A percentile compares a stretch with the other conserved stretches of the same genome.
These are phyloP conservation scores for Pediacus dermestoides DNA, from an alignment of 2,888 invertebrate genomes.

Conservation along the genomic window DNA sequence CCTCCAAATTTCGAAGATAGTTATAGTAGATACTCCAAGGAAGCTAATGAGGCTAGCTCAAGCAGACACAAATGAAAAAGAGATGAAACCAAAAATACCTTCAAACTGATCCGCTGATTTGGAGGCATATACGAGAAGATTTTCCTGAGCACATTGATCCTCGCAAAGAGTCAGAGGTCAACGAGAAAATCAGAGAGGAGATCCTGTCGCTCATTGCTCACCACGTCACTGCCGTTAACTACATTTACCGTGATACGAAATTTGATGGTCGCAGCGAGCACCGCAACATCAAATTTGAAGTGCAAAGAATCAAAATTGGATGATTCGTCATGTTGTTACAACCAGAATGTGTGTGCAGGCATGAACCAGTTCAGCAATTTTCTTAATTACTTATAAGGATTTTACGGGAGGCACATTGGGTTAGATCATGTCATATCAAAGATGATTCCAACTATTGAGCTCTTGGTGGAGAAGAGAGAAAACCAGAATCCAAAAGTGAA, in stretches of 20 bases:
- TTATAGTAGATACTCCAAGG: conserved; percentile 73
- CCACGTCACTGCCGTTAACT: conserved; percentile 97
- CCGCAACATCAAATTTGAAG: conserved; percentile 94
- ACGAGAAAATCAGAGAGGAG: conserved; percentile 92
- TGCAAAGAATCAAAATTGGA: conserved; percentile 91
- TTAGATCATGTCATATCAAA: no score
- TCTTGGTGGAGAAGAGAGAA: no score
- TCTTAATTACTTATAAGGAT: conserved; percentile 96
- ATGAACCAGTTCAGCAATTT: conserved; percentile 94
- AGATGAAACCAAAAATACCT: conserved; percentile 80
- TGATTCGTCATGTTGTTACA: conserved; percentile 67
- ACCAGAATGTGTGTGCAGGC: conserved; percentile 59
- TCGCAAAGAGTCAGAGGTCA: conserved; percentile 63
- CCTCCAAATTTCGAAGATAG: conserved; percentile 50
- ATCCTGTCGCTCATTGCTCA: conserved; percentile 96
- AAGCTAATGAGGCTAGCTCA: conserved; percentile 59
- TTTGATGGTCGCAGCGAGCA: conserved; percentile 89
- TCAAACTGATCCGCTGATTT: conserved; percentile 98
- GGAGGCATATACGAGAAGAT: conserved; percentile 86
- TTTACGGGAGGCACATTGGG: conserved; percentile 98
- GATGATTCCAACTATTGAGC: no score
- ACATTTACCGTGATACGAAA: conserved; percentile 91
- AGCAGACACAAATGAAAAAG: conserved; percentile 48
- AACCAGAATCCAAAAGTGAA: no score
- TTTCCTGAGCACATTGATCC: conserved; percentile 77